Conservation (phyloP, 2,888 invertebrate species). For the Tetragnatha montana region DNA sequence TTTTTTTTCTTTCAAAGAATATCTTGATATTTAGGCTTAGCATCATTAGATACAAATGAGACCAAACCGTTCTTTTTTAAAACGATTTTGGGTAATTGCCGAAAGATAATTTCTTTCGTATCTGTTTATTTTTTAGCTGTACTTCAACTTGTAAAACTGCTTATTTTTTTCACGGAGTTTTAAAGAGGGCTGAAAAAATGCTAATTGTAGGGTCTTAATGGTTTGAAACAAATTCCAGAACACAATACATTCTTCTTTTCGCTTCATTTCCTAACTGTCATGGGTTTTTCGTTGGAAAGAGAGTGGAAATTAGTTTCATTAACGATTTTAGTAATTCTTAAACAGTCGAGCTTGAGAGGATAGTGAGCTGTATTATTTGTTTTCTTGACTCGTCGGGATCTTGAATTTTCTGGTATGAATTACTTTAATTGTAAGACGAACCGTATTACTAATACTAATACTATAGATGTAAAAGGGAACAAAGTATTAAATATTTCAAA, state of each 20-base stretch:
- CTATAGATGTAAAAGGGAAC: no score
- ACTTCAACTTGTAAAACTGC: constrained; percentile 11
- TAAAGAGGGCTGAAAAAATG: constrained; percentile 20
- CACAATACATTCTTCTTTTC: constrained; percentile 24
- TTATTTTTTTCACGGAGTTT: not conserved
- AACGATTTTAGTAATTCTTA: constrained; percentile 6
- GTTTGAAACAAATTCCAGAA: constrained; percentile 11
- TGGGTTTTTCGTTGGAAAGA: not conserved
- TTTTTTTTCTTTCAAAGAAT: constrained; percentile 12
- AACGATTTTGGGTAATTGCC: constrained; percentile 45
- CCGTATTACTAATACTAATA: no score
- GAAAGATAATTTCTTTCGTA: constrained; percentile 44
- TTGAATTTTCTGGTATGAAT: no score
- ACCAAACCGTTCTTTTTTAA: constrained; percentile 14
- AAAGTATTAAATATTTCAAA: no score
- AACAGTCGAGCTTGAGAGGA: not conserved
- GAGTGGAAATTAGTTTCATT: constrained; percentile 42
- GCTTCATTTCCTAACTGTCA: constrained; percentile 21
- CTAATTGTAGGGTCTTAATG: constrained; percentile 45
- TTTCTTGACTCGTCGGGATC: no score
- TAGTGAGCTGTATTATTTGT: no score
- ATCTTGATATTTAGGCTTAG: constrained; percentile 51
- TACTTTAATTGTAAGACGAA: no score
- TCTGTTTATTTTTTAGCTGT: constrained; percentile 11
- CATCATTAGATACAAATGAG: constrained; percentile 59